Conservation (phyloP, 2,113 vertebrate species). For the Sorex araneus region DNA sequence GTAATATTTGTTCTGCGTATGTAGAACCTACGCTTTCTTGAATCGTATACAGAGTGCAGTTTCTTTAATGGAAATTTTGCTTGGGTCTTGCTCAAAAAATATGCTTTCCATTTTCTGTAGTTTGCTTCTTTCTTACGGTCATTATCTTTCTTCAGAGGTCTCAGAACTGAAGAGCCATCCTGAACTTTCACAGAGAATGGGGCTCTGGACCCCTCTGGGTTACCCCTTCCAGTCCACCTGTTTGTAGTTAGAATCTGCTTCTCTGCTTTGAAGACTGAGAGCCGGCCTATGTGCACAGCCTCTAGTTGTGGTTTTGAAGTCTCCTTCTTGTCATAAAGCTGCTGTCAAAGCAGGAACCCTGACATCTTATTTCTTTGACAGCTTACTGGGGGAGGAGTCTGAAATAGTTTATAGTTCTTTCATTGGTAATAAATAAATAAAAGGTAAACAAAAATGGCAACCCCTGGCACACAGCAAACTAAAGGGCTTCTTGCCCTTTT, state of each 20-base stretch:
- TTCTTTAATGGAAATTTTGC: slow-evolving; percentile 41
- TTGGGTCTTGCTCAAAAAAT: slow-evolving; percentile 37
- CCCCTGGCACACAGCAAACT: neutral
- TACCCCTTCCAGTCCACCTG: neutral
- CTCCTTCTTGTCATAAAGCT: slow-evolving; percentile 67
- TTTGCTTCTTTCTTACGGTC: neutral
- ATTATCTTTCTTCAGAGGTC: neutral
- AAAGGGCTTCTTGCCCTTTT: slow-evolving; percentile 31
- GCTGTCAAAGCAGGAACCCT: slow-evolving; percentile 57
- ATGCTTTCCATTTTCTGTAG: neutral
- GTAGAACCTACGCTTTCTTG: neutral
- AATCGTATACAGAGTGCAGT: slow-evolving; percentile 14
- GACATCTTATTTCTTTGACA: slow-evolving; percentile 19
- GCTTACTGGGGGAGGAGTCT: slow-evolving; percentile 55
- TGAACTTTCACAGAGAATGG: neutral
- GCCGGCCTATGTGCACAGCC: neutral
- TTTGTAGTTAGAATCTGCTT: slow-evolving; percentile 15
- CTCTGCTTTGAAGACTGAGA: slow-evolving; percentile 35
- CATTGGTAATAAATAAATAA: slow-evolving; percentile 51
- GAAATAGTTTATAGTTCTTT: slow-evolving; percentile 64
- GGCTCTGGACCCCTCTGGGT: neutral
- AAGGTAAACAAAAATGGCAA: slow-evolving; percentile 29
- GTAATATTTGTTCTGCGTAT: neutral
- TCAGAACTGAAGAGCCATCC: neutral
- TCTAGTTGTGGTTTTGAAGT: slow-evolving; percentile 48